phyloP scores from a whole-genome alignment of 2,888 invertebrate genomes.

The Latheticus oryzae region DNA sequence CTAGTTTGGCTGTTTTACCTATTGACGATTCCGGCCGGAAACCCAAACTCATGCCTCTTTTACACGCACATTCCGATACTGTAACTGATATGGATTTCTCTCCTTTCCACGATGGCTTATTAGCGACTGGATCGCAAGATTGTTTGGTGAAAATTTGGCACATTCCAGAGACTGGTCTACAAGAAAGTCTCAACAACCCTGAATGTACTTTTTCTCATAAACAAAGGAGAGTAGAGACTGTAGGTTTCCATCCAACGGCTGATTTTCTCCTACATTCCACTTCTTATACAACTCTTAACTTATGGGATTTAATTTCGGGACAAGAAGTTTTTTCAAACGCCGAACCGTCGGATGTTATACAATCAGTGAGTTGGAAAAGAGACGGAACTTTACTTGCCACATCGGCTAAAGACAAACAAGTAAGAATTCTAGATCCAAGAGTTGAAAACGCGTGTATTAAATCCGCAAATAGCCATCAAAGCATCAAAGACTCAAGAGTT shows the following conservation, averaged over 20 bases:
- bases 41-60: conserved; percentile 86
- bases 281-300: conserved; percentile 81
- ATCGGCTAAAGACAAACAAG: conserved; percentile 91
- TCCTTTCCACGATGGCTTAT: conserved; percentile 92
- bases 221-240: conserved; percentile 87
- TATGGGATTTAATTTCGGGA: conserved; percentile 89
- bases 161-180: conserved; percentile 82
- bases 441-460: conserved; percentile 71
- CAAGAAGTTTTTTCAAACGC: conserved; percentile 81
- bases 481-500: conserved; percentile 90
- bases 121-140: conserved; percentile 92
- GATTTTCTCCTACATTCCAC: conserved; percentile 90
- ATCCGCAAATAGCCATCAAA: conserved; percentile 84
- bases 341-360: conserved; percentile 85
- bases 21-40: conserved; percentile 90
- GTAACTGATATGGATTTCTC: conserved; percentile 96
- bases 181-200: conserved; percentile 80
- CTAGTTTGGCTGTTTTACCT: conserved; percentile 89
- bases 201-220: conserved; percentile 86
- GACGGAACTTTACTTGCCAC: conserved; percentile 86
- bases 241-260: conserved; percentile 92
- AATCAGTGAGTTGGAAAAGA: conserved; percentile 90
- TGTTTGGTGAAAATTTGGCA: conserved; percentile 92
- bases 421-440: conserved; percentile 88
- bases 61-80: conserved; percentile 89